Base-by-base conservation (phyloP, 2,113 vertebrate genomes). In the Myodes glareolus region DNA sequence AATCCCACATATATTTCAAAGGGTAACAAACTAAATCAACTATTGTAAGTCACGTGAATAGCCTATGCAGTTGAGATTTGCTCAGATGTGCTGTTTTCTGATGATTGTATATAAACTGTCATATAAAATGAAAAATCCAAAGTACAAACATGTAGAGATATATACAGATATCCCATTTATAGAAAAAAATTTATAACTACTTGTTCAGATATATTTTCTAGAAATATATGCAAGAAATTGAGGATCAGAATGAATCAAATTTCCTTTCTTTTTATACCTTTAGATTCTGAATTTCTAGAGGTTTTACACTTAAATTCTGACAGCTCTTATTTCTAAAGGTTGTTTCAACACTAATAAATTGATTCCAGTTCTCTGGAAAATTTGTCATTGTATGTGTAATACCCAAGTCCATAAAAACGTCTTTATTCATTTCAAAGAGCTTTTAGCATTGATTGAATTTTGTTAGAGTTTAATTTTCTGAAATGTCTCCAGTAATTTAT, bases 351-450 rank as follows among this genome's bases (percentile, higher is more conserved):
- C 8, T 68, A 82, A 93, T 33, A 87, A 39, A 3, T 72, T 94
- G 84, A 27, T 93, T 94, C 88, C 21, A 61, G 31, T 81, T 95
- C 84, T 97, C 67, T 39, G n/a, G 45, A 92, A 95, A 91, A 94
- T 86, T 95, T 27, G 50, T n/a, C 50, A 7, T 76, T n/a, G 88
- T 88, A 3, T 68, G 73, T 77, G 39, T 19, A 94, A 80, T 10
- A 84, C 47, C 47, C 27, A 92, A 81, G 21, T 50, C 42, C n/a
- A 39, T 95, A 88, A 84, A 97, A 96, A n/a, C 75, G 1, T 68
- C 31, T 2, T 78, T 81, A 67, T 67, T 10, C 77, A 91, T 73
- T 94, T 85, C 85, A 88, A 33, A 65, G 14, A 96, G 45, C 42
- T 91, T 92, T 95, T 76, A 93, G 27, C 4, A 65, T 3, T 88